A percentile compares a stretch with the other conserved stretches of the same genome.
Conservation (phyloP, 2,113 vertebrate species). For the Ellobius talpinus region DNA sequence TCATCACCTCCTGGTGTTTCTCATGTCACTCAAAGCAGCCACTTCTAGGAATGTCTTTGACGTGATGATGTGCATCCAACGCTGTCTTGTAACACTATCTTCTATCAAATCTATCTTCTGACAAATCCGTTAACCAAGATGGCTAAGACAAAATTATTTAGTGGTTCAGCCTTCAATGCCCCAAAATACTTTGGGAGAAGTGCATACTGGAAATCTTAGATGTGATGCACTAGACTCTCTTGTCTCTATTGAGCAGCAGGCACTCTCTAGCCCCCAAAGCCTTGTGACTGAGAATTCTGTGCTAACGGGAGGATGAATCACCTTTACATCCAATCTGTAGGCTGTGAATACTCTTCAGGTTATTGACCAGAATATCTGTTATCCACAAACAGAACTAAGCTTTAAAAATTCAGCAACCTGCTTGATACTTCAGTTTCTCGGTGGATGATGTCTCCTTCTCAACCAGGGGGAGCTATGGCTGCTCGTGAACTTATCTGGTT, state of each 20-base stretch:
- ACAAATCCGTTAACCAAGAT: not conserved
- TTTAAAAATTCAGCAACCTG: not conserved
- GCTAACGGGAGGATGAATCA: not conserved
- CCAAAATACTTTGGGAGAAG: not conserved
- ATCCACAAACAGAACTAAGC: not conserved
- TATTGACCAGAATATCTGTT: not conserved
- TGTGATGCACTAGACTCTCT: not conserved
- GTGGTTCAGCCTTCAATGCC: not conserved
- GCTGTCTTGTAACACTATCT: not conserved
- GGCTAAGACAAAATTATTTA: not conserved
- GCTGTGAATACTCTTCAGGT: not conserved
- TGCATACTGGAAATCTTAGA: slow-evolving; percentile 12
- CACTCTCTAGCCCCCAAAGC: not conserved
- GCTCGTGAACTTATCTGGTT: not conserved
- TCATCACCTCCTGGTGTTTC: not conserved
- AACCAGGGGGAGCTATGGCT: not conserved
- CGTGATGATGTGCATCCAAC: not conserved
- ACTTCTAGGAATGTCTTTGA: not conserved
- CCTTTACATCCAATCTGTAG: not conserved
- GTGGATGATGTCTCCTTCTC: not conserved
- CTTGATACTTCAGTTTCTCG: not conserved
- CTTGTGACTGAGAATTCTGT: slow-evolving; percentile 7
- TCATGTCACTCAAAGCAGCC: not conserved
- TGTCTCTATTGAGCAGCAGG: not conserved
- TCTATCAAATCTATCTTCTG: not conserved